Evolutionary conservation across 2,797 vertebrate species (phyloP), one percentile per base, ranked within the genome.

Genomic region (Artibeus lituratus): DNA sequence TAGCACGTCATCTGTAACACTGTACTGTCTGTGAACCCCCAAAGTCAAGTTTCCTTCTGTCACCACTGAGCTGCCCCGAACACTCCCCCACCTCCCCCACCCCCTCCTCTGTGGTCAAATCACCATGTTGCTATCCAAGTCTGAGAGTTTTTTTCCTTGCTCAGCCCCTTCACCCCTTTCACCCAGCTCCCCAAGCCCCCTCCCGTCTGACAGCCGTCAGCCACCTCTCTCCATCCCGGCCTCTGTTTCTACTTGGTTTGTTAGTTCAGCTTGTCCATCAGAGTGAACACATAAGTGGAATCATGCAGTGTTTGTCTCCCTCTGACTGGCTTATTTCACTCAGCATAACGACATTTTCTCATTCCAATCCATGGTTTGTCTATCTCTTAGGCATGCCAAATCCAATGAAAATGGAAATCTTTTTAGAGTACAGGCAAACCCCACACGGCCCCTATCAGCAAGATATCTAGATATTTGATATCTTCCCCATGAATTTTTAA

Each of bases 331-430:
- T 35, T 22, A 35, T 24, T 53, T 24, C 74, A 22, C 74, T 51
- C 1, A 14, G 74, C 32, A 15, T 53, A 35, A 22, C 94, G 49
- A 21, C 87, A 47, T 91, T 95, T 90, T 84, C 51, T 94, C 80
- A 83, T 91, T 97, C 95, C 91, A 92, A 62, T 94, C 65, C 57
- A 5, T 77, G n/a, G n/a, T 67, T 42, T 32, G 42, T 18, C 70
- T n/a, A 39, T 24, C 59, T 69, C 22, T 8, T n/a, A 53, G 8
- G 57, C 57, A 16, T 1, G 15, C 51, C 85, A 78, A 83, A 69
- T 47, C 11, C n/a, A 4, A 0, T 37, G 51, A 32, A 76, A 59
- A 77, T 59, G n/a, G 73, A 94, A 91, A 67, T 57, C 67, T 51
- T 55, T 37, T n/a, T 35, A 49, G 3, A 82, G 77, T 10, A 53